Conservation (phyloP, 2,888 invertebrate genomes). For the Eilema sororculum region DNA sequence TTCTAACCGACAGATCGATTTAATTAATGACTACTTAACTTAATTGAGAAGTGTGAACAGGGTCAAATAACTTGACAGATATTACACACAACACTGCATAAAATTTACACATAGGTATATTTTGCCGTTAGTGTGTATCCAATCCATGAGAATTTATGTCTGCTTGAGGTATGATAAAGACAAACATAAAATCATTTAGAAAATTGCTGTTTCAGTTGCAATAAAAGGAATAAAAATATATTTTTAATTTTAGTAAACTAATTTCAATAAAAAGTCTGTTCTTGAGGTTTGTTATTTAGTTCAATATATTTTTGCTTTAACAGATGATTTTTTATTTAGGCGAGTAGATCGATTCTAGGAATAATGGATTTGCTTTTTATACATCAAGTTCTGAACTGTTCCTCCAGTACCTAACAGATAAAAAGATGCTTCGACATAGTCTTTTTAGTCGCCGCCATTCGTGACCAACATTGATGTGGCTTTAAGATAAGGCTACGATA, state of each 20-base stretch:
- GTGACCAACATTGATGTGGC: constrained; percentile 77
- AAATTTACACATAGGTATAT: background rate
- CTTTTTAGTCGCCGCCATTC: constrained; percentile 75
- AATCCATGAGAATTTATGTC: too few relatives aligned
- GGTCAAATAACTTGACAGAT: background rate
- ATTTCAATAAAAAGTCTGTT: too few relatives aligned
- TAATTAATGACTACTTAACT: background rate
- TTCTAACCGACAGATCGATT: background rate
- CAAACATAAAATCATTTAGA: too few relatives aligned
- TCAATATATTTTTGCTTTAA: too few relatives aligned
- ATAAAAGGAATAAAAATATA: too few relatives aligned
- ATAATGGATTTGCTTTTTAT: background rate
- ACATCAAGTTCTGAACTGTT: background rate
- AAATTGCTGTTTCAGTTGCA: too few relatives aligned
- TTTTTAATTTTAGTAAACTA: too few relatives aligned
- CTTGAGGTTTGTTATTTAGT: too few relatives aligned
- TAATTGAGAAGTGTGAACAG: background rate
- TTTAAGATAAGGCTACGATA: constrained; percentile 73
- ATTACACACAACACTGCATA: background rate
- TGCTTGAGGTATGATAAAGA: too few relatives aligned
- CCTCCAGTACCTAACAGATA: constrained; percentile 61
- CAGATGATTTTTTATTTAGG: background rate
- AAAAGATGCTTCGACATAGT: constrained; percentile 63
- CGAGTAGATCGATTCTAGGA: too few relatives aligned
- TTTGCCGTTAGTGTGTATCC: too few relatives aligned